Evolutionary conservation across 2,797 vertebrate genomes (phyloP), one percentile per base, ranked within the genome.

Genomic region (Sebastes glaucus): DNA sequence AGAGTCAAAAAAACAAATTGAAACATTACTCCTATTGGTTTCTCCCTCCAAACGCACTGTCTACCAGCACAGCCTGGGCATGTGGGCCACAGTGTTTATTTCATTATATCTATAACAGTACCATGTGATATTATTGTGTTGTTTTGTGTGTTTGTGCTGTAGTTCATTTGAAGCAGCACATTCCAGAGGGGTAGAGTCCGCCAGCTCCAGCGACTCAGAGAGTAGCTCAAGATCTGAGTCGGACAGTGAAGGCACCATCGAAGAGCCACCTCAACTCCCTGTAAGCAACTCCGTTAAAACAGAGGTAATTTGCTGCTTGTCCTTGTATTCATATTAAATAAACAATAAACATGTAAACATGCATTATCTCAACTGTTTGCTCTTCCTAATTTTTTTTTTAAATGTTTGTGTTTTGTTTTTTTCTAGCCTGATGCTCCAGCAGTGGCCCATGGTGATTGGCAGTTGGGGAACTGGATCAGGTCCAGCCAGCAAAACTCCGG

Each of bases 181-280:
- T 96, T 97, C 96, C 95, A 96, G 95, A 79, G 95, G 93, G 42
- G 87, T 79, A 0, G 96, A 97, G 87, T 97, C 96, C 0, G 93
- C 94, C 69, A 96, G 95, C 92, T 96, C 96, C 88, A 98, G 96
- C n/a, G 97, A 96, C 77, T 97, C 97, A 0, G 97, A 97, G 82
- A 97, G 95, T 87, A 97, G 97, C 88, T 97, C 96, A 0, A 97
- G 96, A 82, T 98, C 98, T 0, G 97, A 97, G 73, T 95, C 95
- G 0, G 95, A 95, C 85, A 96, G 95, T 0, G 97, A 97, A 1
- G 96, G 95, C 62, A 91, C 94, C 88, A 91, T 91, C 0, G 97
- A 97, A 86, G 94, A 89, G 2, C 94, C 90, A 0, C 84, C 91
- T 66, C 93, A 60, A 71, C 93, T 72, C 67, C 57, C 77, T 1